Evolutionary conservation across 2,797 vertebrate species (phyloP), one percentile per base, ranked within the genome.

Genomic region (Phyllotis vaccarum): DNA sequence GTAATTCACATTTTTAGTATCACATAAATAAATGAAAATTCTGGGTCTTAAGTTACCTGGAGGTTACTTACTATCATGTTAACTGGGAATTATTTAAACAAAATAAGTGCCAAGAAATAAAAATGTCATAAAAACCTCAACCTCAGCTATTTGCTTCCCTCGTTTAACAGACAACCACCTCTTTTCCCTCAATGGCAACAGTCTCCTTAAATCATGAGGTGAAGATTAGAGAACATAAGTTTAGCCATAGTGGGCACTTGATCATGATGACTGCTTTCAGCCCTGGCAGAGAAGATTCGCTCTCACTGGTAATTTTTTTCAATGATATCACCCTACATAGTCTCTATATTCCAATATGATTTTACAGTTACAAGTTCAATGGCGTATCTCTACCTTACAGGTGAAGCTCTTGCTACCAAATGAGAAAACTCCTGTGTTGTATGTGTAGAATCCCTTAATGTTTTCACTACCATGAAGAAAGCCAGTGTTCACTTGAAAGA

Each of bases 11-110:
- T 90, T 92, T 86, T 68, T n/a, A 60, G 49, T n/a, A 43, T 60
- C 34, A 16, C 14, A 54, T 80, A 80, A 86, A 92, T 75, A 21
- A 75, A 86, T 96, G 43, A 3, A 68, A 91, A 91, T 54, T 78
- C 78, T 79, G 79, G 14, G 24, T 64, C 9, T 74, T 79, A 43
- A 56, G 14, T 27, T 78, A 72, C 37, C 87, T 62, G 16, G 78
- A 54, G 16, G 5, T 19, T 83, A 83, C 5, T 91, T 94, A 62
- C 11, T 40, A n/a, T 7, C 34, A 80, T 76, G 49, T 37, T 66
- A 75, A 88, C 17, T 66, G 31, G 13, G 6, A 68, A 60, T 81
- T 60, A 58, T 80, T 56, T n/a, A n/a, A 56, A 3, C 13, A 90
- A 81, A 89, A 81, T 13, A n/a, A 66, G 11, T 89, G 19, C 27